Conservation (phyloP, 2,888 invertebrate species). For the Rhamnusium bicolor region DNA sequence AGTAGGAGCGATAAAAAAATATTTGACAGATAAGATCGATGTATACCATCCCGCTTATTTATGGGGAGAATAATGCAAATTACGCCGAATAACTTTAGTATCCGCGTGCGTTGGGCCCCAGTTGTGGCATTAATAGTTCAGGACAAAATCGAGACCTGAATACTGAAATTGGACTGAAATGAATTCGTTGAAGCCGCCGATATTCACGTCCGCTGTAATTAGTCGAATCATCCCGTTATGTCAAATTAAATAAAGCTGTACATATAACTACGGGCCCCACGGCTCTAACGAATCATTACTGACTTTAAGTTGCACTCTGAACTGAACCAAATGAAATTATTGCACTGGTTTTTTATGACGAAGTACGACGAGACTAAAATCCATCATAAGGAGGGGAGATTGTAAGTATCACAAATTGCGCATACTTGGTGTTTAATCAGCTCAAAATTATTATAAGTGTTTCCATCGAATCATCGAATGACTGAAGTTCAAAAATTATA, state of each 20-base stretch:
- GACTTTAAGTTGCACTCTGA: constrained; percentile 19
- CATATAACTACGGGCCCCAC: constrained; percentile 40
- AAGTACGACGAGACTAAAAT: background rate
- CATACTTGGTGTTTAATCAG: too few species aligned
- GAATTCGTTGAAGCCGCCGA: constrained; percentile 49
- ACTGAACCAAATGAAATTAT: background rate
- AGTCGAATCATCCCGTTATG: constrained; percentile 56
- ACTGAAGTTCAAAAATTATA: too few species aligned
- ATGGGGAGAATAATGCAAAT: constrained; percentile 40
- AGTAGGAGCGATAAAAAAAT: constrained; percentile 15
- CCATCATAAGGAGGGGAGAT: too few species aligned
- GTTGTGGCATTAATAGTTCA: constrained; percentile 58
- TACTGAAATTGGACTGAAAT: constrained; percentile 52
- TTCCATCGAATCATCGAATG: too few species aligned
- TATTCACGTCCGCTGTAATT: constrained; percentile 59
- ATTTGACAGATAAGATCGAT: constrained; percentile 15
- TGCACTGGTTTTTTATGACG: background rate
- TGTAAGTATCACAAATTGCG: too few species aligned
- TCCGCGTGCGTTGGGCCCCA: constrained; percentile 46
- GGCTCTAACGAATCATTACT: background rate
- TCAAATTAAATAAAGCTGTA: constrained; percentile 57
- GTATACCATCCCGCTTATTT: constrained; percentile 5
- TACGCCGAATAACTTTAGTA: constrained; percentile 47
- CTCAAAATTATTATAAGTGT: too few species aligned
- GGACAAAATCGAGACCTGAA: constrained; percentile 55